Base-by-base conservation (phyloP, 2,797 vertebrate genomes). In the Steatocranus sp. region DNA sequence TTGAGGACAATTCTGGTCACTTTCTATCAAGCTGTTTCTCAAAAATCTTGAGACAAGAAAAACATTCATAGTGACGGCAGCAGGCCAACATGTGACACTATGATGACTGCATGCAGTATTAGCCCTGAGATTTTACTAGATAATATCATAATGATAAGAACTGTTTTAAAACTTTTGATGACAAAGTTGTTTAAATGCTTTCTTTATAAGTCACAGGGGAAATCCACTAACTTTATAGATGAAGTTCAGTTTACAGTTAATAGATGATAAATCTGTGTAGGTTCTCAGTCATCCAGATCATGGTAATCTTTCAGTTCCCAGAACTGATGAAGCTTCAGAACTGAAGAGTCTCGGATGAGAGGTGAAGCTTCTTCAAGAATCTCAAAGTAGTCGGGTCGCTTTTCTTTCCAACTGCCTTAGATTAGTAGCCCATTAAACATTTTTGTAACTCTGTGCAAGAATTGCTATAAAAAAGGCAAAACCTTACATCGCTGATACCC, bases 401-500 rank as follows among this genome's bases (percentile, higher is more conserved):
- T 61, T 61, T 36, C 30, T 61, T 61, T 36, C 18, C 56, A 34
- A 34, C 30, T 36, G 56, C 11, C 30, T 12, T 61, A 61, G 30
- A 34, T 61, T 70, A 25, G 14, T 27, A 27, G 4, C 38, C 66
- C 9, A 0, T 70, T 46, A 68, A 68, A 46, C 38, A 18, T 27
- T 46, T 70, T 18, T 7, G 10, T 27, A 70, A 70, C 41, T 70
- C 38, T 27, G 38, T 11, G 63, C 63, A 70, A 17, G 14, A 43
- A 38, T 43, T 70, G 38, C 23, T 70, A 0, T 0, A 8, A 36
- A 34, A 61, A 61, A 61, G 30, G 5, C 20, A 46, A 4, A 7
- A 0, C 38, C 38, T 70, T 43, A 5, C 38, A 46, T 43, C 0
- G 3, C 0, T 18, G 8, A 68, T 68, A 68, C 15, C 23, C 23